Evolutionary conservation across 2,797 vertebrate genomes (phyloP), one percentile per base, ranked within the genome.

Genomic region (Tokudaia muenninki): DNA sequence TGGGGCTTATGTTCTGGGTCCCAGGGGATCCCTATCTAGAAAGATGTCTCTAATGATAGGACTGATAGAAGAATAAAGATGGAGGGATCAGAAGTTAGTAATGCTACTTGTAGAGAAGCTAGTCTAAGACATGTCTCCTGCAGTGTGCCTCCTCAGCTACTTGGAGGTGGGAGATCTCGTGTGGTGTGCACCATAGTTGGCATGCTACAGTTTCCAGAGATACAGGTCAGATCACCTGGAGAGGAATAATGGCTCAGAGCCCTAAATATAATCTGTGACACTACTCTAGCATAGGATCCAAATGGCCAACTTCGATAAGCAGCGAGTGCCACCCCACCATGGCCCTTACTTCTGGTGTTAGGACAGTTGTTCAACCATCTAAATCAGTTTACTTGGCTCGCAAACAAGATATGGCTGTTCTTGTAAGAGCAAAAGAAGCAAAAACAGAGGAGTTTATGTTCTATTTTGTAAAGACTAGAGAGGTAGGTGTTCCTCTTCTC

Each of bases 1-100:
- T 72, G 8, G 65, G 41, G 50, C 81, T 70, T 94, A n/a, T 80
- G 8, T 87, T 93, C 57, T 86, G 29, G 55, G 34, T 16, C 57
- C 44, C 63, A 34, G 47, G 55, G 57, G 63, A 4, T 77, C 87
- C 12, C 65, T 83, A 75, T 82, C 88, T 47, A 96, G 65, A 91
- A 59, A 78, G 29, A 82, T 24, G 17, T n/a, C 70, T 95, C 37
- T 90, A 87, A 70, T 87, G 92, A 93, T 6, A 88, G 55, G 83
- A 86, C 41, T 11, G 70, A 37, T 67, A 77, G 82, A 63, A 84
- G 50, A 55, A 79, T 92, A 55, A 93, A 93, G 55, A 65, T 3
- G 63, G 59, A 55, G 47, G n/a, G 47, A 24, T 88, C 94, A 78
- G 82, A 94, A 93, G 44, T 80, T 44, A 89, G 19, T 89, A 86